Base-by-base conservation (phyloP, 2,797 vertebrate species). In the Hirundo rustica region DNA sequence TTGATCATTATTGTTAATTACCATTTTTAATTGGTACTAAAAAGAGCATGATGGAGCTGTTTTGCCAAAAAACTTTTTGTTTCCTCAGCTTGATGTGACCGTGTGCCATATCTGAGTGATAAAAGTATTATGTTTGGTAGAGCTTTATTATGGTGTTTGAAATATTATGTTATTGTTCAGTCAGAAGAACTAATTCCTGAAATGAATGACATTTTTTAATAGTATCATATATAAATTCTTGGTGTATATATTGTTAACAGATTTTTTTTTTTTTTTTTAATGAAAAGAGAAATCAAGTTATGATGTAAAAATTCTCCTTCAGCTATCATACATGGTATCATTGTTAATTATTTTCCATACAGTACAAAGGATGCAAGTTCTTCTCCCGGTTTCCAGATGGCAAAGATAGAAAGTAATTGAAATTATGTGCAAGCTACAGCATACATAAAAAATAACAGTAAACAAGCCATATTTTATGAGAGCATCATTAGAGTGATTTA, bases 381-480 rank as follows among this genome's bases (percentile, higher is more conserved):
- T 91, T 75, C 38, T 80, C 7, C 11, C 20, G 89, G 62, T 92
- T 95, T 58, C 58, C 68, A 93, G 85, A 93, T 82, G 51, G 21
- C 30, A 94, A 92, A 94, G 54, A 82, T 75, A 79, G 90, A 77
- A 89, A 17, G 16, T 80, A 82, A 67, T 79, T 73, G 67, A 74
- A 93, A 82, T 67, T 32, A 10, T 4, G 4, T 91, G 71, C 75
- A 54, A 92, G 38, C 16, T 80, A 76, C n/a, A 89, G 17, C 16
- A 68, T 13, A 79, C 34, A 74, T 66, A 17, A 29, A 93, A 82
- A 14, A 75, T 38, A 84, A 83, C 62, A 53, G 20, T 67, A 95
- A 96, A 89, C n/a, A 93, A 78, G 18, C 5, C 5, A 45, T 93
- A 82, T 74, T 95, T 97, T 86, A 94, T 64, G 54, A 65, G 21